Percentiles rank a stretch among this genome's conserved stretches.
These are phyloP conservation scores for Buceros bicornis DNA, from an alignment of 2,797 vertebrate genomes.

Conservation along the genomic window DNA sequence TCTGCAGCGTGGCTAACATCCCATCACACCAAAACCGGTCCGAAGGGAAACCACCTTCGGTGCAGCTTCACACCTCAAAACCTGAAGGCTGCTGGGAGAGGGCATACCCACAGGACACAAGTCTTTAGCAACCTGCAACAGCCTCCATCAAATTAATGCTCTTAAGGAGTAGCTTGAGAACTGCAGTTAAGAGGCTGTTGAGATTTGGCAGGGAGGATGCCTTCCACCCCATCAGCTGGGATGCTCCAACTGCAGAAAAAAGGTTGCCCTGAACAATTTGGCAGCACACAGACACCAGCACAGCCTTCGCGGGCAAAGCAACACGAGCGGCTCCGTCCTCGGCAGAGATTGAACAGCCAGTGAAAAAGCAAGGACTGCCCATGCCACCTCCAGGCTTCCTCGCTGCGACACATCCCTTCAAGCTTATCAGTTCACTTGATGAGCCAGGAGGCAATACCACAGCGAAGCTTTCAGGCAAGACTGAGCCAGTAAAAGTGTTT, in stretches of 20 bases:
- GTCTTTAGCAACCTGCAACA: accelerated
- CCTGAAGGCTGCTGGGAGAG: background rate
- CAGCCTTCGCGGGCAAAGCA: background rate
- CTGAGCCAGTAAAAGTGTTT: background rate
- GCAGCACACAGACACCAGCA: background rate
- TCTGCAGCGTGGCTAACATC: background rate
- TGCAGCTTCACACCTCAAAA: accelerated
- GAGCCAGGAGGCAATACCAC: background rate
- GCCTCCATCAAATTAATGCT: background rate
- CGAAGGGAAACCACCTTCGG: background rate
- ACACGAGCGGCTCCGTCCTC: accelerated
- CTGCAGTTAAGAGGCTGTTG: accelerated
- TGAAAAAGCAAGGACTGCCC: background rate
- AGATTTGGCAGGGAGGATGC: background rate
- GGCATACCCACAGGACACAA: accelerated
- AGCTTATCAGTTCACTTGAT: background rate
- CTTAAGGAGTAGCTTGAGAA: background rate
- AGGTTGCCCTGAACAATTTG: accelerated
- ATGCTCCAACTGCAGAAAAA: too few relatives aligned
- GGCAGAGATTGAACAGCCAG: background rate
- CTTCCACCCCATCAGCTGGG: background rate
- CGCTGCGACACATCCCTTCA: accelerated
- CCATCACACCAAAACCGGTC: background rate
- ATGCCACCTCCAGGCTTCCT: background rate
- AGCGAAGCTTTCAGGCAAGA: background rate